Evolutionary conservation across 1,140 invertebrate genomes (phyloP), one percentile per base, ranked within the genome.

Genomic region (Drosophila funebris): DNA sequence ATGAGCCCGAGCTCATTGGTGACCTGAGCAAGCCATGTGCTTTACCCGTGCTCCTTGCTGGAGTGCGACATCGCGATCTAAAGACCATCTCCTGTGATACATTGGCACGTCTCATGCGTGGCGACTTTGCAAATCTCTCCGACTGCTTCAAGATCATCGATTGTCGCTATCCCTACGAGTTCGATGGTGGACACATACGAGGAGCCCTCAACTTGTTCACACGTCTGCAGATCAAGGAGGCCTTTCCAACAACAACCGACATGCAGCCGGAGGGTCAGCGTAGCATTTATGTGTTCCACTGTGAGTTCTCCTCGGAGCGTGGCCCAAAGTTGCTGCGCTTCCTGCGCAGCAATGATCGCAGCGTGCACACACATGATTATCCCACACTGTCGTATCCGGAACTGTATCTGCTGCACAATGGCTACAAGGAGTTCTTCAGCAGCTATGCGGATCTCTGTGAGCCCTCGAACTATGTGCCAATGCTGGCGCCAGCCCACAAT

Each of bases 131-230:
- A 1, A 90, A 95, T 33, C 83, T 77, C 14, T 92, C 97, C 3
- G 91, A 89, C 3, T 93, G 93, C 0, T 97, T 92, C 76, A 93
- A 94, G 78, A 94, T 96, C n/a, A 94, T 96, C 6, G 95, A 96
- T 77, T 96, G 95, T 78, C 95, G 98, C 0, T 99, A 98, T 92
- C 98, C 98, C 0, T 99, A 99, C 90, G 99, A 99, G 92, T 99
- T 92, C 90, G 94, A 97, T 7, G 98, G 96, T 5, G 99, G 99
- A 0, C 99, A 99, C 88, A 98, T 99, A 54, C 89, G 92, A 16
- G 96, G 96, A 0, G 96, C 97, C 0, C 68, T 94, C 14, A 99
- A 99, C 92, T 90, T 98, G 0, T 97, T 95, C 90, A 96, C 95
- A 0, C 94, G 95, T 68, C 94, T 96, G 0, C 93, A 94, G 54